Evolutionary conservation across 2,888 invertebrate species (phyloP).

Genomic region (Agrotis clavis): DNA sequence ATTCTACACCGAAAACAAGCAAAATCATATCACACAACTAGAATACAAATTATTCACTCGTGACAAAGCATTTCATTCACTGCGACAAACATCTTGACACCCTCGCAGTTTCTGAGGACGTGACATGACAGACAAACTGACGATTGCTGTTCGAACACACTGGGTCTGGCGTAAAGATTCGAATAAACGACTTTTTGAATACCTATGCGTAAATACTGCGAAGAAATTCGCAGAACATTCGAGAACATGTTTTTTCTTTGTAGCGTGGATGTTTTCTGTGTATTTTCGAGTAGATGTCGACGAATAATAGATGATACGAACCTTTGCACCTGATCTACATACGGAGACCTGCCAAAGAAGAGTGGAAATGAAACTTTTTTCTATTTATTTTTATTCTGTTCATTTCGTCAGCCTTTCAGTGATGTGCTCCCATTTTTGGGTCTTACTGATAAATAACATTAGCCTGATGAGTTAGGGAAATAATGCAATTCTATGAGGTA

Average conservation of each 20-base stretch:
- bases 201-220: constrained; percentile 34
- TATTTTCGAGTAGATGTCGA: constrained; percentile 1
- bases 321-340: constrained; percentile 23
- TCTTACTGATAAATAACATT: no score
- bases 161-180: constrained; percentile 50
- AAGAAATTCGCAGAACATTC: constrained; percentile 7
- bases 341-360: background rate
- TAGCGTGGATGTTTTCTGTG: constrained; percentile 17
- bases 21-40: background rate
- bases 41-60: constrained; percentile 11
- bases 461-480: no score
- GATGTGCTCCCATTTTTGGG: no score
- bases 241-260: constrained; percentile 31
- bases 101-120: constrained; percentile 48
- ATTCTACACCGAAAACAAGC: background rate
- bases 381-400: no score
- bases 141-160: constrained; percentile 49
- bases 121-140: constrained; percentile 55
- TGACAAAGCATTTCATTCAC: constrained; percentile 37
- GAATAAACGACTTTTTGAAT: constrained; percentile 39
- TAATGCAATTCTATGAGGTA: no score
- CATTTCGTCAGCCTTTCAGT: no score
- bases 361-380: background rate
- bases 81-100: constrained; percentile 35
- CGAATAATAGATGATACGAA: constrained; percentile 30